Base-by-base conservation (phyloP, 30 jellyfish, hydroid and myxozoan genomes). In the Pseudorhiza aurosa region DNA sequence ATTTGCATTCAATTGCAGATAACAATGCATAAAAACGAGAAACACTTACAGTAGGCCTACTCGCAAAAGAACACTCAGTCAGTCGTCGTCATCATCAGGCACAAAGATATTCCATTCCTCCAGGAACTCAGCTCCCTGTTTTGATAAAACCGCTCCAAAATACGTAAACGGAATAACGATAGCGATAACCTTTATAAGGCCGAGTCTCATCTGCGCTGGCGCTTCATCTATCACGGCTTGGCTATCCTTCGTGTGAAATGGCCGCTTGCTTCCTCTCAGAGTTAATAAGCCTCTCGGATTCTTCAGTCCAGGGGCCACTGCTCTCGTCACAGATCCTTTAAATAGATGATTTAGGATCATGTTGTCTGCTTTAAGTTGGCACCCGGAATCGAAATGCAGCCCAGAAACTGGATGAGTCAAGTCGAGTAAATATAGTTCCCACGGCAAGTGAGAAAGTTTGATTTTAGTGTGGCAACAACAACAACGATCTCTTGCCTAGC, bases 1-100 rank as follows among this genome's bases (percentile, higher is more conserved):
- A n/a, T n/a, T n/a, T n/a, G n/a, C n/a, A n/a, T n/a, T n/a, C n/a
- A n/a, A n/a, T n/a, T n/a, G n/a, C n/a, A n/a, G n/a, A n/a, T n/a
- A n/a, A n/a, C n/a, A n/a, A n/a, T n/a, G n/a, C n/a, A n/a, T n/a
- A n/a, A n/a, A n/a, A n/a, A n/a, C n/a, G n/a, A n/a, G n/a, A n/a
- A n/a, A n/a, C n/a, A n/a, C n/a, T n/a, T n/a, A n/a, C n/a, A n/a
- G n/a, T n/a, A n/a, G n/a, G n/a, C n/a, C n/a, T n/a, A n/a, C n/a
- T n/a, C n/a, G n/a, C n/a, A n/a, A n/a, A n/a, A n/a, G n/a, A n/a
- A n/a, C n/a, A n/a, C n/a, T n/a, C n/a, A n/a, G n/a, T 57, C 42
- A 80, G 47, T 89, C 97, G 21, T 89, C 97, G 17, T 89, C 97
- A 49, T 89, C 97, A 8, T 89, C 97, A 4, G 97, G 97, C 1